A percentile compares a stretch with the other conserved stretches of the same genome.
Conservation (phyloP, 2,797 vertebrate species). For the Xenopus petersii region DNA sequence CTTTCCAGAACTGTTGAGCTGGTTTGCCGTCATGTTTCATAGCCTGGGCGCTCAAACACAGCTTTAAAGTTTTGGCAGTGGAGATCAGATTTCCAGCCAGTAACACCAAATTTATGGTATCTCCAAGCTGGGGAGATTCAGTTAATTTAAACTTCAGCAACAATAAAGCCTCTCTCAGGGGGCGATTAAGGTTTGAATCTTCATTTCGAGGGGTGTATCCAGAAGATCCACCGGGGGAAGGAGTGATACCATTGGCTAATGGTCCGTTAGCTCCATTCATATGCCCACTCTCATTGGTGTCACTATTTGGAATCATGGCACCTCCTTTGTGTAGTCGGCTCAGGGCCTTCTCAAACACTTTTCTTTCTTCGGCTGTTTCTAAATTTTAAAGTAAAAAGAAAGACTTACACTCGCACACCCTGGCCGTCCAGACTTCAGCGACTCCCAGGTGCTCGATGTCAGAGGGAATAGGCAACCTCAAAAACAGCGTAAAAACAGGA, state of each 20-base stretch:
- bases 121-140: conserved; percentile 70
- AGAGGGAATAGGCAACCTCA: no score
- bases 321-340: conserved; percentile 49
- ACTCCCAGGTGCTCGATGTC: no score
- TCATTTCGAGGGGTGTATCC: neutral
- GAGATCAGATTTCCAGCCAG: conserved; percentile 67
- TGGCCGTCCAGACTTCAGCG: no score
- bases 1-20: conserved; percentile 73
- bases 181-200: neutral
- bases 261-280: neutral
- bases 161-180: conserved; percentile 50
- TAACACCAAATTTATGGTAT: conserved; percentile 72
- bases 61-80: conserved; percentile 64
- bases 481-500: no score
- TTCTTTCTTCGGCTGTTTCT: conserved; percentile 65
- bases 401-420: no score
- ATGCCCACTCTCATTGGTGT: neutral
- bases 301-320: neutral
- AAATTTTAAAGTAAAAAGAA: conserved; percentile 41
- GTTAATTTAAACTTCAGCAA: conserved; percentile 69
- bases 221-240: no score
- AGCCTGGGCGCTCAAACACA: conserved; percentile 77
- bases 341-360: conserved; percentile 63
- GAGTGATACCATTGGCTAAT: neutral
- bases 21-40: conserved; percentile 74